phyloP scores from a whole-genome alignment of 2,888 invertebrate genomes.

The Amphipyra tragopoginis region DNA sequence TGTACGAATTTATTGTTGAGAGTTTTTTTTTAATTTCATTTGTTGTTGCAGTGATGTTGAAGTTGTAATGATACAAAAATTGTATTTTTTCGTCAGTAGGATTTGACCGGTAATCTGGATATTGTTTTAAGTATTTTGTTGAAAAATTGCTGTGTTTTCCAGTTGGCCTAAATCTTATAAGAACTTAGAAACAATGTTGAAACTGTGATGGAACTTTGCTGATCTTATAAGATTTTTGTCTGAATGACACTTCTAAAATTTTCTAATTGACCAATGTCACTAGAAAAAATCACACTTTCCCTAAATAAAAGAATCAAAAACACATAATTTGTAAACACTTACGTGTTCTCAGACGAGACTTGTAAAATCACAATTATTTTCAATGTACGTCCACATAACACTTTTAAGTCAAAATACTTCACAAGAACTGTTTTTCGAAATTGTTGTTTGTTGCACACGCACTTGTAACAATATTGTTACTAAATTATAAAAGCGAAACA shows the following conservation, averaged over 20 bases:
- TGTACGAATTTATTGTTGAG: constrained; percentile 30
- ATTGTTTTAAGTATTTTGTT: constrained; percentile 1
- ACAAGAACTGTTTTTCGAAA: constrained; percentile 68
- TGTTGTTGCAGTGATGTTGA: constrained; percentile 11
- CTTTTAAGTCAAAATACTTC: constrained; percentile 72
- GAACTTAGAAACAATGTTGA: constrained; percentile 18
- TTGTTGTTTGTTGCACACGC: constrained; percentile 68
- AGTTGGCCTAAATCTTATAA: constrained; percentile 42
- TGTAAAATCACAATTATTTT: constrained; percentile 68
- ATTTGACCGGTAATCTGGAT: neutral
- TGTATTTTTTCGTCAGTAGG: neutral
- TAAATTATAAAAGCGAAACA: constrained; percentile 73
- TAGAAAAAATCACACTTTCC: constrained; percentile 47
- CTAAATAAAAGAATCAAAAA: constrained; percentile 43
- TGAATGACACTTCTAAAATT: constrained; percentile 26
- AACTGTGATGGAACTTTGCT: constrained; percentile 13
- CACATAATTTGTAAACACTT: constrained; percentile 66
- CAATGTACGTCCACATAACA: constrained; percentile 74
- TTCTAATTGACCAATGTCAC: constrained; percentile 14
- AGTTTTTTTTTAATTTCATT: constrained; percentile 27
- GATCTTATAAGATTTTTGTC: constrained; percentile 43
- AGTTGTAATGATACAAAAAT: constrained; percentile 15
- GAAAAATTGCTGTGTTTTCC: neutral
- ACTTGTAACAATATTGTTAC: constrained; percentile 71
- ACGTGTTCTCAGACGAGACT: constrained; percentile 65